A percentile compares a stretch with the other conserved stretches of the same genome.
phyloP scores from a whole-genome alignment of 2,888 invertebrate species.

The Shargacucullia verbasci region DNA sequence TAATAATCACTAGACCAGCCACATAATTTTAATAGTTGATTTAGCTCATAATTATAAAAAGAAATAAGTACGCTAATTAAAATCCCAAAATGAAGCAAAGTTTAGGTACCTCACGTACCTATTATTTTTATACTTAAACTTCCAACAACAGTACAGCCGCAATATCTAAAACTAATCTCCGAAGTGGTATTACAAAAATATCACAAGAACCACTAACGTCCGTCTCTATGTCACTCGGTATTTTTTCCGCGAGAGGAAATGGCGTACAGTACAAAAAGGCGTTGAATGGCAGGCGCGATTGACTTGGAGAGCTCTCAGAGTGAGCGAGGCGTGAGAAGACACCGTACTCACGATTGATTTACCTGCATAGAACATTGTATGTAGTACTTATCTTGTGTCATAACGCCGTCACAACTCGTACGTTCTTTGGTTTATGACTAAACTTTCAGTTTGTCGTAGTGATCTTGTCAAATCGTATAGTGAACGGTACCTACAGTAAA shows the following conservation, averaged over 20 bases:
- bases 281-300: conserved; percentile 54
- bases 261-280: conserved; percentile 57
- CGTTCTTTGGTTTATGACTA: conserved; percentile 21
- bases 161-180: conserved; percentile 37
- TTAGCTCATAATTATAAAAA: background rate
- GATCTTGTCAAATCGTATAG: conserved; percentile 19
- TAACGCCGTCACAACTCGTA: conserved; percentile 19
- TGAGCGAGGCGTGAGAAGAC: conserved; percentile 56
- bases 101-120: too few species aligned
- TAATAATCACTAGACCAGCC: conserved; percentile 12
- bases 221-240: conserved; percentile 38
- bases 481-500: conserved; percentile 16
- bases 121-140: background rate
- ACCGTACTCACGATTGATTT: conserved; percentile 60
- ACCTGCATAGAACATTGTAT: conserved; percentile 47
- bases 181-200: conserved; percentile 45
- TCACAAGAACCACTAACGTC: conserved; percentile 45
- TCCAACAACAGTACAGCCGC: conserved; percentile 6
- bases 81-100: too few species aligned
- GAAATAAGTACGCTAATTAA: too few species aligned
- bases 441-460: conserved; percentile 33
- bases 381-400: conserved; percentile 14
- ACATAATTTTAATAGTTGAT: too few species aligned
- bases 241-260: conserved; percentile 62
- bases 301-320: conserved; percentile 61